Percentiles rank a stretch among this genome's conserved stretches.
These are phyloP conservation scores for Platichthys stellatus DNA, from an alignment of 2,113 vertebrate genomes.

Conservation along the genomic window DNA sequence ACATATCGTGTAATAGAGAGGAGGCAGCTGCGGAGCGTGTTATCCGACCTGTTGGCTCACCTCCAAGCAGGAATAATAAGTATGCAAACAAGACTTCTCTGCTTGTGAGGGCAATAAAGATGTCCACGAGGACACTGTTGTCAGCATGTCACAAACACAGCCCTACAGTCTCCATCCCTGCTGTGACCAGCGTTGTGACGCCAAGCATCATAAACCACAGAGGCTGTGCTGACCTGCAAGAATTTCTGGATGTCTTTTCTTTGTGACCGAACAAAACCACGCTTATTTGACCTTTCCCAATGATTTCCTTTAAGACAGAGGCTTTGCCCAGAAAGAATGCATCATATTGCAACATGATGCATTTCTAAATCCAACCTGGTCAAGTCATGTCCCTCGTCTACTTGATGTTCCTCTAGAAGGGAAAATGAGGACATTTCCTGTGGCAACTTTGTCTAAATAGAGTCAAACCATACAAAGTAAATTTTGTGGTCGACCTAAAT, in stretches of 20 bases:
- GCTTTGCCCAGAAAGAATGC: constrained; percentile 35
- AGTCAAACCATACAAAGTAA: constrained; percentile 33
- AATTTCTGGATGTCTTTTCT: constrained; percentile 56
- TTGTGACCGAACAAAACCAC: constrained; percentile 43
- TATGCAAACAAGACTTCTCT: constrained; percentile 30
- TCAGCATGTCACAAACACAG: constrained; percentile 49
- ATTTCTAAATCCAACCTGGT: constrained; percentile 51
- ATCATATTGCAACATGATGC: constrained; percentile 26
- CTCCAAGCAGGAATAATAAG: constrained; percentile 25
- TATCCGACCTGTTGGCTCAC: constrained; percentile 11
- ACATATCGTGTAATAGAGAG: neutral
- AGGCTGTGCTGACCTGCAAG: constrained; percentile 48
- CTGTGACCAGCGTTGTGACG: constrained; percentile 17
- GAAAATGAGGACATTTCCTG: constrained; percentile 57
- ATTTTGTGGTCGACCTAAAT: constrained; percentile 52
- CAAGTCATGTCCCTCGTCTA: constrained; percentile 15
- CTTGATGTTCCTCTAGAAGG: constrained; percentile 24
- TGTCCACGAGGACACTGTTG: constrained; percentile 14
- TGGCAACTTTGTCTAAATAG: constrained; percentile 23
- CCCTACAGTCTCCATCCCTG: constrained; percentile 13
- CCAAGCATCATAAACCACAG: constrained; percentile 58
- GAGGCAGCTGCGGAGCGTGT: constrained; percentile 15
- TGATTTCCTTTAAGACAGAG: constrained; percentile 50
- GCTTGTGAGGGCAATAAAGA: constrained; percentile 37
- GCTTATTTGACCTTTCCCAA: constrained; percentile 42